phyloP scores from a whole-genome alignment of 35 echinoderm and acorn worm genomes.

The Patiria miniata region DNA sequence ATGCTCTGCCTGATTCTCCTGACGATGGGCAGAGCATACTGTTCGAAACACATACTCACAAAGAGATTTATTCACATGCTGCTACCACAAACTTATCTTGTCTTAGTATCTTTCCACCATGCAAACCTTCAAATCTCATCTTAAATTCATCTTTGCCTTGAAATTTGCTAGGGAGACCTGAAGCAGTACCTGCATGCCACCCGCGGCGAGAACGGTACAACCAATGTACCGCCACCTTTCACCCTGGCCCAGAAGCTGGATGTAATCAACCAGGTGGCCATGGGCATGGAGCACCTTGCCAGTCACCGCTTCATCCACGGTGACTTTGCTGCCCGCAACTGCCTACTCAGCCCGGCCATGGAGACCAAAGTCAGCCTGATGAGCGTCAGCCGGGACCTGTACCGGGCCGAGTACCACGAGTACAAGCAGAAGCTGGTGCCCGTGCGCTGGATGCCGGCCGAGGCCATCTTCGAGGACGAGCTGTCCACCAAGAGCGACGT shows the following conservation, averaged over 20 bases:
- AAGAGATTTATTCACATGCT: too few relatives aligned
- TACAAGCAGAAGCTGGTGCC: conserved; percentile 91
- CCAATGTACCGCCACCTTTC: conserved; percentile 80
- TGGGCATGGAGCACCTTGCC: conserved; percentile 94
- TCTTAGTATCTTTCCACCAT: too few relatives aligned
- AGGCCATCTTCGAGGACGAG: conserved; percentile 94
- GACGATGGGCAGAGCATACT: too few relatives aligned
- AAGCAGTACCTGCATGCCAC: conserved; percentile 95
- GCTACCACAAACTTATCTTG: too few relatives aligned
- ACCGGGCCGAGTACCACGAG: conserved; percentile 95
- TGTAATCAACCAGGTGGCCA: conserved; percentile 86
- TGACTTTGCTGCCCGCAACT: conserved; percentile 94
- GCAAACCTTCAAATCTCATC: too few relatives aligned
- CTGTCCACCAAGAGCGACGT: conserved; percentile 97
- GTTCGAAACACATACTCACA: too few relatives aligned
- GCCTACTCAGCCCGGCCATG: conserved; percentile 91
- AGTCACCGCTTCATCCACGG: conserved; percentile 92
- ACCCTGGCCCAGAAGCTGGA: conserved; percentile 90
- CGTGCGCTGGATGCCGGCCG: conserved; percentile 92
- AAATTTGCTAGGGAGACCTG: conserved; percentile 75
- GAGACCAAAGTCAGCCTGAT: conserved; percentile 95
- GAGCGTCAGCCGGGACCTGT: conserved; percentile 84
- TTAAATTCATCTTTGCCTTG: too few relatives aligned
- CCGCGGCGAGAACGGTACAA: conserved; percentile 81
- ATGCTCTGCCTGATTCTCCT: too few relatives aligned